Evolutionary conservation across 2,113 vertebrate species (phyloP).

Genomic region (Leucopsar rothschildi): DNA sequence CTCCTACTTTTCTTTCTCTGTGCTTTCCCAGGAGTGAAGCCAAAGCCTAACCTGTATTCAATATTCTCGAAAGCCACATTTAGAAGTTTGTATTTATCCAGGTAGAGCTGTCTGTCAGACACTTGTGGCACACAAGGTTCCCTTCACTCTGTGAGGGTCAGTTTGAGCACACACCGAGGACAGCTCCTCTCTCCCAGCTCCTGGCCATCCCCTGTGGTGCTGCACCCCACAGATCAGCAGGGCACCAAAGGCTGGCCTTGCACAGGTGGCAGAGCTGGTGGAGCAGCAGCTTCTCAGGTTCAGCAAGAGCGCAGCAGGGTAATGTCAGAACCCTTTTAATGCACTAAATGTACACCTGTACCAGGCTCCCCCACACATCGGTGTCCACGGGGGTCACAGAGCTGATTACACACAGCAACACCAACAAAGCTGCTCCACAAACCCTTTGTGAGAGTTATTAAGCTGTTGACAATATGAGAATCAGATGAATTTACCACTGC

Average conservation of each 20-base stretch:
- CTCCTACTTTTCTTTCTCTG: neutral
- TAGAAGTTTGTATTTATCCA: neutral
- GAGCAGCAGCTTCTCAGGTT: neutral
- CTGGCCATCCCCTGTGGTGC: neutral
- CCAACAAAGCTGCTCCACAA: constrained; percentile 43
- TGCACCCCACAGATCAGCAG: neutral
- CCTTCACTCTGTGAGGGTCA: neutral
- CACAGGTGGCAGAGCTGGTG: neutral
- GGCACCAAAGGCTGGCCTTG: neutral
- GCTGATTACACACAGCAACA: constrained; percentile 42
- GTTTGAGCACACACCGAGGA: neutral
- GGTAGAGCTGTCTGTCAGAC: neutral
- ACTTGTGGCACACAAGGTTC: neutral
- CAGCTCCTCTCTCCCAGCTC: neutral
- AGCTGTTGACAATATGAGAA: constrained; percentile 83
- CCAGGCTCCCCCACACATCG: neutral
- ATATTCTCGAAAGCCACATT: neutral
- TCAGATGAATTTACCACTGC: constrained; percentile 89
- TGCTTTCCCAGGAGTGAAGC: neutral
- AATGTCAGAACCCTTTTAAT: neutral
- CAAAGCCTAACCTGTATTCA: neutral
- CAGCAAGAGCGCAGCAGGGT: neutral
- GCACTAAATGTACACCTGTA: neutral
- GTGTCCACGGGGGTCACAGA: neutral
- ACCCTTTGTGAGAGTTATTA: constrained; percentile 78